phyloP scores from a whole-genome alignment of 2,888 invertebrate species.

The Scaptomyza caliginosa region DNA sequence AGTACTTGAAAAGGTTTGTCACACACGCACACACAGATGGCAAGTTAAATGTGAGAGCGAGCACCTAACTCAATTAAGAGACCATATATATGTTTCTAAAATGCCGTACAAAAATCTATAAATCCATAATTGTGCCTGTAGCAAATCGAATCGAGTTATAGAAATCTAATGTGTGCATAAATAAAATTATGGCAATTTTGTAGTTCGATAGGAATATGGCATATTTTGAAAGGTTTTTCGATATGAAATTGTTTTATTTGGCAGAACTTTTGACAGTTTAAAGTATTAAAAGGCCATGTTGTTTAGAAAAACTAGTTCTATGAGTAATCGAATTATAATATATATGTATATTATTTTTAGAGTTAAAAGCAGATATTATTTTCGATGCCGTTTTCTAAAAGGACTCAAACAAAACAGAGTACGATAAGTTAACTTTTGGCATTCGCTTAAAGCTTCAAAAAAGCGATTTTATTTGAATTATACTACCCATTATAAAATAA shows the following conservation, averaged over 20 bases:
- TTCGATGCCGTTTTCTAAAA: too few relatives aligned
- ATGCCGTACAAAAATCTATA: background rate
- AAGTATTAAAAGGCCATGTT: background rate
- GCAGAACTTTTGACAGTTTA: background rate
- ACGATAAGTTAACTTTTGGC: too few relatives aligned
- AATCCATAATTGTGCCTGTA: slow-evolving; percentile 5
- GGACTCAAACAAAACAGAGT: too few relatives aligned
- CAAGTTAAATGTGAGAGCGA: background rate
- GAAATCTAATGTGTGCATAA: slow-evolving; percentile 8
- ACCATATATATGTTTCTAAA: background rate
- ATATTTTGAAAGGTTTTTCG: background rate
- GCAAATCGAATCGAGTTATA: slow-evolving; percentile 9
- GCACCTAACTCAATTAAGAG: slow-evolving; percentile 30
- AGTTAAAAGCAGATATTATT: too few relatives aligned
- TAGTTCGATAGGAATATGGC: background rate
- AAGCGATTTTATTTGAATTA: background rate
- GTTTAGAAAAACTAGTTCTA: background rate
- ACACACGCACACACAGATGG: background rate
- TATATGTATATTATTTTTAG: too few relatives aligned
- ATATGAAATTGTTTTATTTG: background rate
- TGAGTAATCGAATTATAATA: background rate
- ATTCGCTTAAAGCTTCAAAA: background rate
- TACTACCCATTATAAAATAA: slow-evolving; percentile 10
- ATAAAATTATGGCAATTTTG: background rate
- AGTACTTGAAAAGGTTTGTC: slow-evolving; percentile 28